Percentiles rank a stretch among this genome's conserved stretches.
Evolutionary conservation across 2,797 vertebrate genomes (phyloP).

Genomic region (Chloroceryle inda): DNA sequence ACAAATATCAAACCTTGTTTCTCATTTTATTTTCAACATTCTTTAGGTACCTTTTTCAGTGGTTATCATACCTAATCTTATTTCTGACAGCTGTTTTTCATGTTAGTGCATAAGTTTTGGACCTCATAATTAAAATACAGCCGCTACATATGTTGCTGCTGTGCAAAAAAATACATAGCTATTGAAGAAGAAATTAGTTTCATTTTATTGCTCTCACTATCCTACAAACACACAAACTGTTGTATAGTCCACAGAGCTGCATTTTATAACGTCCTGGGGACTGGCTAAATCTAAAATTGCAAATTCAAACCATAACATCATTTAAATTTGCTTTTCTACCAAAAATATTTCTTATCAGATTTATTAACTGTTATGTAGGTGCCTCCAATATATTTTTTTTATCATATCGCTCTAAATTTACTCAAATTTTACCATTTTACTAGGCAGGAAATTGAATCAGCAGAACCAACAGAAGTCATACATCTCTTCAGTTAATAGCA

Average conservation of each 20-base stretch:
- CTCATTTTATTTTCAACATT: not conserved
- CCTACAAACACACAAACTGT: not conserved
- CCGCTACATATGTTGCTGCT: not conserved
- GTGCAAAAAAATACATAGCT: not conserved
- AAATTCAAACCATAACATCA: not conserved
- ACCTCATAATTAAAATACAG: not conserved
- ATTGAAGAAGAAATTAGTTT: not conserved
- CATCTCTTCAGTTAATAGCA: not conserved
- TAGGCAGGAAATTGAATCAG: not conserved
- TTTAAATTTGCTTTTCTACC: not conserved
- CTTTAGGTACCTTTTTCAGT: not conserved
- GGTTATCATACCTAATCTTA: not conserved
- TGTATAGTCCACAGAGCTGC: not conserved
- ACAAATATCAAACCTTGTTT: not conserved
- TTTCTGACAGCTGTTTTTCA: not conserved
- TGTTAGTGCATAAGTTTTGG: not conserved
- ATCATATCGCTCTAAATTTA: not conserved
- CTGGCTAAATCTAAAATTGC: not conserved
- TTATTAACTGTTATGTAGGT: not conserved
- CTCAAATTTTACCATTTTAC: not conserved
- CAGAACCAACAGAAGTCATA: not conserved
- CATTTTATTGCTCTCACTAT: not conserved
- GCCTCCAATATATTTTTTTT: not conserved
- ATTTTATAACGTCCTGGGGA: not conserved
- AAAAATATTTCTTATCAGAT: not conserved